Base-by-base conservation (phyloP, 2,797 vertebrate genomes). In the Borostomias antarcticus region DNA sequence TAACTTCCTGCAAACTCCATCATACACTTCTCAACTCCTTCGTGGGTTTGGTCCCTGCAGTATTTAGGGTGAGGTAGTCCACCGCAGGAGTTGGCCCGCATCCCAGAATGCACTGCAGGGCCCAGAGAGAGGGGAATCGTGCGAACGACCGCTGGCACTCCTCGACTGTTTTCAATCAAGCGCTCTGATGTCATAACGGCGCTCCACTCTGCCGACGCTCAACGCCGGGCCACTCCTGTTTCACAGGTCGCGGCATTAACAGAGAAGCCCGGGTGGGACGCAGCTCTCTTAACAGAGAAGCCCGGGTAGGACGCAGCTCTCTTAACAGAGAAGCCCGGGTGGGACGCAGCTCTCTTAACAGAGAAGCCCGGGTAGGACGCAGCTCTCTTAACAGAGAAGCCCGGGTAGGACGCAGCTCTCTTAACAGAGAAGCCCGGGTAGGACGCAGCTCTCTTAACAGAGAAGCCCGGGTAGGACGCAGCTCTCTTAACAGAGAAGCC, bases 111-210 rank as follows among this genome's bases (percentile, higher is more conserved):
- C 69, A 73, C 73, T 71, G 74, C 37, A 67, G 70, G 66, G 70
- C 70, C 65, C 69, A 64, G 54, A 54, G 35, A 51, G 50, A 4
- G 35, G 8, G 50, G 19, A 35, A 66, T 63, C 37, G 5, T 19
- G 58, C 62, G 70, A 48, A 56, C 37, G 69, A 68, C 21, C 25
- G 10, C 30, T 15, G 28, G 52, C 47, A 13, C 5, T 4, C 19
- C 35, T 11, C 28, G 50, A 25, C 70, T 79, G 78, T 81, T 86
- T 85, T 79, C 73, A 83, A 81, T 84, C 75, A 82, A 58, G 69
- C 62, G 66, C 66, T 69, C 58, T 75, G 74, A 80, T 78, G 78
- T 85, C 57, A 74, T 69, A 66, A 51, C 58, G 23, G 0, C 43
- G 72, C 11, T 23, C 58, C 62, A n/a, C n/a, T n/a, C 25, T 0